Evolutionary conservation across 2,113 vertebrate species (phyloP).

Genomic region (Macquaria ambigua): DNA sequence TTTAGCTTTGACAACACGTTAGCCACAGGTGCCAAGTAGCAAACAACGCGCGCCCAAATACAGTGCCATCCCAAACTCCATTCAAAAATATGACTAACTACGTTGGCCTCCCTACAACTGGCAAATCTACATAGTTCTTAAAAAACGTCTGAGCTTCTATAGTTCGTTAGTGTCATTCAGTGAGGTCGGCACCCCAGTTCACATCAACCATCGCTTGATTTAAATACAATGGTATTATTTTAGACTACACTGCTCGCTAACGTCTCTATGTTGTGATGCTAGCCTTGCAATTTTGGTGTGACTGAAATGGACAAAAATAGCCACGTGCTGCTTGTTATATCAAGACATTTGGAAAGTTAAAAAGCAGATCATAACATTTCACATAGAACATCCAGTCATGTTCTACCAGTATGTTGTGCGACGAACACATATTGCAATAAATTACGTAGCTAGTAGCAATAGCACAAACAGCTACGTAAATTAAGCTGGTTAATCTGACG

Average conservation of each 20-base stretch:
- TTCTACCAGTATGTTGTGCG: neutral
- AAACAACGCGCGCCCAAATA: constrained; percentile 1
- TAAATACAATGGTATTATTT: neutral
- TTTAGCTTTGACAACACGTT: neutral
- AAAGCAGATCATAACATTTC: rapidly evolving
- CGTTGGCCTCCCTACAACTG: neutral
- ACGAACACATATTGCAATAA: neutral
- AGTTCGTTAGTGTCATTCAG: rapidly evolving
- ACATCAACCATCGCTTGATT: neutral
- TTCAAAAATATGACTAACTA: constrained; percentile 2
- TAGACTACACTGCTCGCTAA: neutral
- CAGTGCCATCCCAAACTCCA: neutral
- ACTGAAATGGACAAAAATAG: neutral
- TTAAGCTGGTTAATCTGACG: neutral
- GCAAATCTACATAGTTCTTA: rapidly evolving
- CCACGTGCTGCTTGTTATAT: neutral
- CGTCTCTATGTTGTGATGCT: constrained; percentile 27
- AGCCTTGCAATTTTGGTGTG: neutral
- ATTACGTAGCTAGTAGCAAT: neutral
- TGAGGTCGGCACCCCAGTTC: neutral
- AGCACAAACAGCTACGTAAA: neutral
- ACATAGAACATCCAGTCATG: neutral
- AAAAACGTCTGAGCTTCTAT: rapidly evolving
- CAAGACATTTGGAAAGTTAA: neutral
- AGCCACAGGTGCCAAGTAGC: constrained; percentile 8